Base-by-base conservation (phyloP, 2,797 vertebrate species). In the Anisognathus igniventris region DNA sequence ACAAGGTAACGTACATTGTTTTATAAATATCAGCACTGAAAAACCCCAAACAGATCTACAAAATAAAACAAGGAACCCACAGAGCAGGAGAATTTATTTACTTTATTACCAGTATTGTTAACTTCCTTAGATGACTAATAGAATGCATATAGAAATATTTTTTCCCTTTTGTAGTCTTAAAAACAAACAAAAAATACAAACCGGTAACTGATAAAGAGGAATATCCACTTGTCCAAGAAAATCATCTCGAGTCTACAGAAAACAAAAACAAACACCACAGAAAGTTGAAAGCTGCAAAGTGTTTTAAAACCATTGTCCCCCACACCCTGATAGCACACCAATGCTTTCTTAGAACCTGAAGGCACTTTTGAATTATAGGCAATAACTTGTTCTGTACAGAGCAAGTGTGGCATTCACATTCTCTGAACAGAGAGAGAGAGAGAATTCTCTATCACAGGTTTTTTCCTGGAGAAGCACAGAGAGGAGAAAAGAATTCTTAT, bases 191-290 rank as follows among this genome's bases (percentile, higher is more conserved):
- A 45, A 79, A 74, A 84, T 96, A 98, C 98, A 86, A 96, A 98
- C 98, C 97, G 99, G 99, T 93, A 99, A 98, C 92, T 99, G 99
- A 96, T 98, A 98, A 92, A 99, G 98, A 93, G 99, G 99, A 88
- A 99, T 97, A 83, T 99, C 99, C 98, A 99, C 99, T 97, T 99
- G 99, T 79, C 99, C 99, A 42, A 99, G 98, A 95, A 99, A 99
- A 98, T 99, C 99, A 98, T 99, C 99, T 96, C 99, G 98, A 78
- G 99, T 99, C 99, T 99, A 74, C 2, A 67, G 92, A 84, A 83
- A 83, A 97, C 75, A 92, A 92, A 81, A 96, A 78, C 23, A 86
- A 62, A 72, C 53, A 64, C 2, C 40, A 68, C 1, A 57, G 15
- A 30, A 47, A 76, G 24, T 6, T 90, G 86, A 67, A 72, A 80